A percentile compares a stretch with the other conserved stretches of the same genome.
Conservation (phyloP, 1,140 invertebrate genomes). For the Limonius californicus region DNA sequence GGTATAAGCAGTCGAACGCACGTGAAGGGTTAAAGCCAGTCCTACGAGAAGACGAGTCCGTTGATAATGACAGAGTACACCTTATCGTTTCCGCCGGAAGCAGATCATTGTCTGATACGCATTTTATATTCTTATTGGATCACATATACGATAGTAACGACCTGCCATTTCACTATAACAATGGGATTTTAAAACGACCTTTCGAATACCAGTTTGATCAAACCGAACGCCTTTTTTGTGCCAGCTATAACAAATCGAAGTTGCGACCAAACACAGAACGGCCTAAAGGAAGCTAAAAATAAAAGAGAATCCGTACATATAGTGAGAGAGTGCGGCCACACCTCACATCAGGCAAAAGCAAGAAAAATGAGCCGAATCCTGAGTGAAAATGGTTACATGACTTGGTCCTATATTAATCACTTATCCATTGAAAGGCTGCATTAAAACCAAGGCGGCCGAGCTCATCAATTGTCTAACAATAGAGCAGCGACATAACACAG, state of each 20-base stretch:
- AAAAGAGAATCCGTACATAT: neutral
- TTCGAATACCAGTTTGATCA: too few species aligned
- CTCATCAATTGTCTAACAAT: conserved; percentile 35
- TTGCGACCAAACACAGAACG: too few species aligned
- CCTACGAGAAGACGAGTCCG: conserved; percentile 25
- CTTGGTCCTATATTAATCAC: conserved; percentile 27
- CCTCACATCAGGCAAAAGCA: conserved; percentile 3
- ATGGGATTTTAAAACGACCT: neutral
- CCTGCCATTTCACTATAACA: conserved; percentile 8
- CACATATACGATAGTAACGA: neutral
- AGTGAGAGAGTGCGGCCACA: neutral
- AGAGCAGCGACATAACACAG: conserved; percentile 28
- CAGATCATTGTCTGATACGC: conserved; percentile 31
- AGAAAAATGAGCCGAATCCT: conserved; percentile 17
- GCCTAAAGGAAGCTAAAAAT: neutral
- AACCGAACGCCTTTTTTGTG: too few species aligned
- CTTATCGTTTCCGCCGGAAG: conserved; percentile 30
- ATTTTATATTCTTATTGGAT: conserved; percentile 23
- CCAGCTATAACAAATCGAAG: too few species aligned
- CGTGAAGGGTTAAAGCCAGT: neutral
- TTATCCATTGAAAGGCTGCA: conserved; percentile 30
- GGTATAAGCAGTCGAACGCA: too few species aligned
- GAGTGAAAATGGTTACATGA: conserved; percentile 10
- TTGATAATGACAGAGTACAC: conserved; percentile 29
- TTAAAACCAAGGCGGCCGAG: conserved; percentile 32